Base-by-base conservation (phyloP, 53 echinoderm and acorn worm genomes). In the Hippasteria phrygiana region DNA sequence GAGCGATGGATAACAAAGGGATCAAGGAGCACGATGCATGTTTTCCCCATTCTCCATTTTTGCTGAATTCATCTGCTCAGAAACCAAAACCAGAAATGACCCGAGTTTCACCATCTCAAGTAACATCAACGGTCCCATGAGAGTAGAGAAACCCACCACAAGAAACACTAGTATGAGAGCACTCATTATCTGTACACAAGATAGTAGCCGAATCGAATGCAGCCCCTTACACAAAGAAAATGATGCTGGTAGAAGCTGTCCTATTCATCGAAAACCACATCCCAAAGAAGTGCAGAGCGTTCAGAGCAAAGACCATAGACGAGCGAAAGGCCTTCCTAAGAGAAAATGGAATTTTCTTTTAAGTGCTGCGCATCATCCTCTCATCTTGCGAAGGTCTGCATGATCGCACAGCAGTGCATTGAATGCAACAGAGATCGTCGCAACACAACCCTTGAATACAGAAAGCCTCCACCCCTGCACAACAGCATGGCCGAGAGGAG, bases 1-100 rank as follows among this genome's bases (percentile, higher is more conserved):
- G 92, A 92, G 13, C 88, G 80, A 65, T 92, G 89, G 88, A 28
- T 74, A 35, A 32, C 77, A 4, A 83, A 63, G 59, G 92, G 89
- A 38, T 62, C 89, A n/a, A n/a, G n/a, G n/a, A 75, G 1, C 84
- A 88, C 45, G 55, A 78, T 31, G 75, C 47, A 2, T 7, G 65
- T 6, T 89, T 89, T 51, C 75, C 90, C 91, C 87, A 39, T 87
- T 91, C 54, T 77, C 55, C 8, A 5, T 91, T 43, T 90, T 84
- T 43, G 51, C 76, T 33, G 38, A 74, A 24, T 90, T 89, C 39
- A 47, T 89, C 22, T 53, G 47, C 10, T 31, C 48, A 10, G 69
- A 75, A 5, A 42, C 77, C 3, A 87, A 87, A 28, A 51, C 66
- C 9, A 62, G 75, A 35, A 87, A 77, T 18, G 87, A 70, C 11